A percentile compares a stretch with the other conserved stretches of the same genome.
Conservation (phyloP, 1,140 invertebrate species). For the Nebria ingens region DNA sequence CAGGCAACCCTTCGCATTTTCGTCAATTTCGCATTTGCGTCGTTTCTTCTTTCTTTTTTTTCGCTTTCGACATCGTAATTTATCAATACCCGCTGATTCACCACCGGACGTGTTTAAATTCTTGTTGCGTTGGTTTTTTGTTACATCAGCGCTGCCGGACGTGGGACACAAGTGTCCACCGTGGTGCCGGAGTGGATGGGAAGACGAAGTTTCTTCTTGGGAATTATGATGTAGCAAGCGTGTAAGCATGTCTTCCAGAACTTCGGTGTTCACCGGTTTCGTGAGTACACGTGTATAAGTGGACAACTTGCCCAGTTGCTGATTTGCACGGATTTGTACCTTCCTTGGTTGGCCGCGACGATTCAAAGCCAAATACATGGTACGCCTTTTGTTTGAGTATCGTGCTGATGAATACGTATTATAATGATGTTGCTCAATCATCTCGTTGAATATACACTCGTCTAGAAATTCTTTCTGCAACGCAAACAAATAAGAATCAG, state of each 20-base stretch:
- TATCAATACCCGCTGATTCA: neutral
- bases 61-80: conserved; percentile 25
- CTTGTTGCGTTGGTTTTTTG: neutral
- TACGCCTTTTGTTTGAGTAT: conserved; percentile 58
- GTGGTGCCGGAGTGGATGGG: conserved; percentile 9
- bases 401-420: conserved; percentile 71
- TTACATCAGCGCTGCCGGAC: neutral
- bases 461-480: conserved; percentile 71
- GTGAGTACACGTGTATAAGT: conserved; percentile 59
- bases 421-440: conserved; percentile 71
- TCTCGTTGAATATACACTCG: conserved; percentile 79
- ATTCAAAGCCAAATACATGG: conserved; percentile 65
- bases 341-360: conserved; percentile 55
- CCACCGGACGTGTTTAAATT: conserved; percentile 16
- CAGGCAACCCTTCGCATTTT: conserved; percentile 22
- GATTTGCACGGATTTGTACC: conserved; percentile 52
- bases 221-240: conserved; percentile 23
- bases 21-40: conserved; percentile 25
- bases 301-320: conserved; percentile 59
- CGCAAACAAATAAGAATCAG: conserved; percentile 33
- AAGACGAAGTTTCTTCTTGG: conserved; percentile 15
- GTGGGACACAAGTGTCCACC: conserved; percentile 13
- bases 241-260: conserved; percentile 35
- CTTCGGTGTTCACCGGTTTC: conserved; percentile 43
- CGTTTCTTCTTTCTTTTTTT: conserved; percentile 32